Conservation (phyloP, 2,888 invertebrate species). For the Suillia variegata region DNA sequence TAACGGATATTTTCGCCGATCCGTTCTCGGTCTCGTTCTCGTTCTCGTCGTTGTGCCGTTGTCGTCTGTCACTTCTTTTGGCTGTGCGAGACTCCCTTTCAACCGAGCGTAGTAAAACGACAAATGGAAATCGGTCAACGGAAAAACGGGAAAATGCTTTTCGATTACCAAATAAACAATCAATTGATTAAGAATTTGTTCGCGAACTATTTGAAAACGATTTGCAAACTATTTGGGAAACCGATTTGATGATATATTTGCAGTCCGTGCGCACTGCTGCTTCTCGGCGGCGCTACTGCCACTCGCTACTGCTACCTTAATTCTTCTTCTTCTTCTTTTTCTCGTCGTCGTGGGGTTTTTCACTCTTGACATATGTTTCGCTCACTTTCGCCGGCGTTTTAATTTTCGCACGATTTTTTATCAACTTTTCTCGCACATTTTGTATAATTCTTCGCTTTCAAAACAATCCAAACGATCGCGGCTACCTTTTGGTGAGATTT, state of each 20-base stretch:
- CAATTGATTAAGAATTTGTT: too few relatives aligned
- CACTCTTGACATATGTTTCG: conserved; percentile 26
- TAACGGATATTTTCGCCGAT: background rate
- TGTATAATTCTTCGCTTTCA: conserved; percentile 25
- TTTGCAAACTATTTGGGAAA: background rate
- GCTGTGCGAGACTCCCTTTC: conserved; percentile 15
- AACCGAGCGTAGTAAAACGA: conserved; percentile 26
- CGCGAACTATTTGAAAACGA: too few relatives aligned
- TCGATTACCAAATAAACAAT: too few relatives aligned
- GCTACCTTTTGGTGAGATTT: conserved; percentile 27
- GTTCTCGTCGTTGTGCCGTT: background rate
- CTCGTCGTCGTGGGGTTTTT: background rate
- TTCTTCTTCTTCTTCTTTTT: background rate
- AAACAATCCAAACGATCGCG: conserved; percentile 17
- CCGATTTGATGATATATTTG: background rate
- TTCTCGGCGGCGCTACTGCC: too few relatives aligned
- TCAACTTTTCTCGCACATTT: conserved; percentile 32
- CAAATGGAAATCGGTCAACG: too few relatives aligned
- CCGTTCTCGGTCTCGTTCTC: background rate
- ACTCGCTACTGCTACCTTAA: conserved; percentile 11
- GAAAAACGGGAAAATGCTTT: too few relatives aligned
- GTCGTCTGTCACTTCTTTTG: background rate
- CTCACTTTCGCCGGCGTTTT: conserved; percentile 30
- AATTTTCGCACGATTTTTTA: conserved; percentile 21
- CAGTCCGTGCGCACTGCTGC: too few relatives aligned